phyloP scores from a whole-genome alignment of 2,113 vertebrate species.

The Platysteira castanea region DNA sequence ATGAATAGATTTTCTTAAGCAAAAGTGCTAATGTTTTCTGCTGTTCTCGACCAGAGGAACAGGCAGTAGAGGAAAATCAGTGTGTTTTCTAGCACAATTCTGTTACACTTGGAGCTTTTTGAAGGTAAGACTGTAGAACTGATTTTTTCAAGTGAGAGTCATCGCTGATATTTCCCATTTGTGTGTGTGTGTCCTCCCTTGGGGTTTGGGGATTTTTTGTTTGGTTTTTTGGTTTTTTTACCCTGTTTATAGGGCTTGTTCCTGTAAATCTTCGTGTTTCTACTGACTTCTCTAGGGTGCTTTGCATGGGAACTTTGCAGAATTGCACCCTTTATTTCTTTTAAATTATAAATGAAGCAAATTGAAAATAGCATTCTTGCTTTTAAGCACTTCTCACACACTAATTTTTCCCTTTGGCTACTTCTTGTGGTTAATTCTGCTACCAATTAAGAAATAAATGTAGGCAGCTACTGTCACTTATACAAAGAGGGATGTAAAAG shows the following conservation, averaged over 20 bases:
- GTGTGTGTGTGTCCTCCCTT: neutral
- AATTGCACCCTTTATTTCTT: neutral
- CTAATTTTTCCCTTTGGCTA: neutral
- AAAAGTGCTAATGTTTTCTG: neutral
- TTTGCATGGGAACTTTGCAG: neutral
- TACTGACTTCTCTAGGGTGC: neutral
- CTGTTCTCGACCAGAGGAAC: neutral
- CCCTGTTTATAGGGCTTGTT: neutral
- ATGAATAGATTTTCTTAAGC: neutral
- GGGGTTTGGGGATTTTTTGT: no score
- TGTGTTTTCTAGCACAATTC: neutral
- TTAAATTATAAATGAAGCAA: slow-evolving; percentile 47
- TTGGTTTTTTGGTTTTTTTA: neutral
- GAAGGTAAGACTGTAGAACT: neutral
- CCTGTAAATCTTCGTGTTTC: neutral
- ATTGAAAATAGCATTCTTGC: slow-evolving; percentile 5
- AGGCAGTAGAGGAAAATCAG: neutral
- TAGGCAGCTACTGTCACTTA: neutral
- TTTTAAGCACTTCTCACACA: neutral
- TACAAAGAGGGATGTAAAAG: neutral
- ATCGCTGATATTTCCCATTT: neutral
- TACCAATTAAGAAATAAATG: slow-evolving; percentile 5
- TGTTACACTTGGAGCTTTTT: neutral
- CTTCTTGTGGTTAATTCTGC: neutral
- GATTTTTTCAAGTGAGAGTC: neutral